These are phyloP conservation scores for Tetanocera ferruginea DNA, from an alignment of 2,888 invertebrate genomes.

Conservation along the genomic window DNA sequence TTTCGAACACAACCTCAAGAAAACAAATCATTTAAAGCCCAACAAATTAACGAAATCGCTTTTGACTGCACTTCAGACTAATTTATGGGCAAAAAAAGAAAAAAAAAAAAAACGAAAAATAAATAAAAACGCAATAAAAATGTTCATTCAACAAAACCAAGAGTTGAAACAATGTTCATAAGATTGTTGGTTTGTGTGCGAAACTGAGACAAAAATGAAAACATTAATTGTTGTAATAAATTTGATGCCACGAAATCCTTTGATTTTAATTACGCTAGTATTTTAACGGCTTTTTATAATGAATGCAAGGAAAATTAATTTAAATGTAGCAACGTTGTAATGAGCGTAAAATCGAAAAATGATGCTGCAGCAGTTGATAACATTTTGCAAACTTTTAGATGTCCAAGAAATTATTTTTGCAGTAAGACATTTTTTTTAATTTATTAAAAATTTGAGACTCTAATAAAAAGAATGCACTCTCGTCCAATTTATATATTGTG, in stretches of 20 bases:
- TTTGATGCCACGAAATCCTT: constrained; percentile 63
- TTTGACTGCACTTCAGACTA: constrained; percentile 29
- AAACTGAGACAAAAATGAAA: neutral
- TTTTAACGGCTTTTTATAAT: constrained; percentile 58
- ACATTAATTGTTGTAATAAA: constrained; percentile 61
- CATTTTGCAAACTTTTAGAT: too few relatives aligned
- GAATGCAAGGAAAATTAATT: constrained; percentile 34
- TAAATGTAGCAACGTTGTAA: constrained; percentile 28
- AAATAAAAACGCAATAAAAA: neutral
- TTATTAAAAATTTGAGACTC: too few relatives aligned
- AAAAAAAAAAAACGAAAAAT: constrained; percentile 43
- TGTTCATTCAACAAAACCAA: neutral
- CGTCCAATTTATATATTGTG: too few relatives aligned
- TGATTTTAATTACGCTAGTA: constrained; percentile 62
- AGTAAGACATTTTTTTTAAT: too few relatives aligned
- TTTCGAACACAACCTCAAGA: constrained; percentile 52
- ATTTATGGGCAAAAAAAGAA: constrained; percentile 24
- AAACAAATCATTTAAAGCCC: constrained; percentile 63
- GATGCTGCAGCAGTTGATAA: neutral
- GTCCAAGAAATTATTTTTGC: too few relatives aligned
- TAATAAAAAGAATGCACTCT: too few relatives aligned
- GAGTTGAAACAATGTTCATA: neutral
- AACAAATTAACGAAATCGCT: constrained; percentile 44
- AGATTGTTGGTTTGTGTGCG: neutral
- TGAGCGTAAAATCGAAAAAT: neutral